These are phyloP conservation scores for Candidula unifasciata DNA, from an alignment of 2,888 invertebrate genomes.

Conservation along the genomic window DNA sequence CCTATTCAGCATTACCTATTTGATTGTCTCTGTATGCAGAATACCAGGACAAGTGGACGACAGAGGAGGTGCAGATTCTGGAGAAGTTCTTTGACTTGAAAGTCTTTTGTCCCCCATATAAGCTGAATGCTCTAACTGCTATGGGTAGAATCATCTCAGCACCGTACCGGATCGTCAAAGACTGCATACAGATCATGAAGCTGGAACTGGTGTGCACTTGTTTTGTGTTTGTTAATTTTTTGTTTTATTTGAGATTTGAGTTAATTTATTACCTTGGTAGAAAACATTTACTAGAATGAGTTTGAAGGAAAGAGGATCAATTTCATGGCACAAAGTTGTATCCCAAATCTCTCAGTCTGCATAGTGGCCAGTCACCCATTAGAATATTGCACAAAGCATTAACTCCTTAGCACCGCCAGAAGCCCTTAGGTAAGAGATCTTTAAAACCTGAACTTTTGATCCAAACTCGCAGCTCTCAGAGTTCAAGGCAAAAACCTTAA, in stretches of 20 bases:
- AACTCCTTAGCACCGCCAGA: too few relatives aligned
- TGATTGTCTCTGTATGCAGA: slow-evolving; percentile 79
- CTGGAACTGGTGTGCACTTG: slow-evolving; percentile 80
- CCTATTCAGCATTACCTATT: neutral
- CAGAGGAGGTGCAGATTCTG: slow-evolving; percentile 90
- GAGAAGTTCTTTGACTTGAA: slow-evolving; percentile 93
- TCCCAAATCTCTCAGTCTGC: too few relatives aligned
- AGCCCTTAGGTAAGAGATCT: too few relatives aligned
- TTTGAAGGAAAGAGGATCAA: neutral
- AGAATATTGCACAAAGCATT: too few relatives aligned
- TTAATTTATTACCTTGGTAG: neutral
- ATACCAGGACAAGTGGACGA: slow-evolving; percentile 90
- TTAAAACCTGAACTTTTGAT: too few relatives aligned
- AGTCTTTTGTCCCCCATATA: slow-evolving; percentile 91
- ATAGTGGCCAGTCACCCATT: too few relatives aligned
- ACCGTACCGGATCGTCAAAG: slow-evolving; percentile 91
- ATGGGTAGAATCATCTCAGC: slow-evolving; percentile 91
- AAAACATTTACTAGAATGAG: neutral
- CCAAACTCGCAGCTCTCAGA: too few relatives aligned
- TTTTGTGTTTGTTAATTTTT: neutral
- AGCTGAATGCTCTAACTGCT: slow-evolving; percentile 90
- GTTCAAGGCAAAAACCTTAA: too few relatives aligned
- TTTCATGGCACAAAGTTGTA: neutral
- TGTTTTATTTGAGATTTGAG: neutral
- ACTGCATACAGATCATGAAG: slow-evolving; percentile 92